Evolutionary conservation across 1,140 invertebrate genomes (phyloP), one percentile per base, ranked within the genome.

Genomic region (Oncopeltus fasciatus): DNA sequence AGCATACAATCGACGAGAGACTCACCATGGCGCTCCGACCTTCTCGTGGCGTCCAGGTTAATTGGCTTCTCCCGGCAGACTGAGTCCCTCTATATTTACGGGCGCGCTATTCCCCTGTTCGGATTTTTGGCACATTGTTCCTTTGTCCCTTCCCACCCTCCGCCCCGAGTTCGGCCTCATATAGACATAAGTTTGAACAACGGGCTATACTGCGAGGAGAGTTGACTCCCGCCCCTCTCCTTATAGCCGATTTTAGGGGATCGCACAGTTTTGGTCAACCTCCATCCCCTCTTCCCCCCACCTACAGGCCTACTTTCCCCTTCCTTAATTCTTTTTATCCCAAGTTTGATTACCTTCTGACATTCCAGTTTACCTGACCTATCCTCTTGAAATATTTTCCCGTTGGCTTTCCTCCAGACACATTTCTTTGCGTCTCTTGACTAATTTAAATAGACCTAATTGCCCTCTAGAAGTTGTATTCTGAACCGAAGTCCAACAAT

Each of bases 51-150:
- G n/a, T n/a, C 14, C 5, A 14, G 31, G 31, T 38, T 38, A 14
- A 14, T 5, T 38, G 31, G 5, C 31, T 38, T 38, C 31, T 38
- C 31, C 18, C 44, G 1, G 49, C 24, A 24, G 24, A 53, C 49
- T 53, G 49, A 53, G 49, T 38, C 9, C 9, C 2, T 18, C 49
- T 53, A 18, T 53, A 53, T 53, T 53, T 53, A 53, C 49, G 49
- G 21, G 20, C 18, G 9, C 26, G 49, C 49, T 53, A 53, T 53
- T 53, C 26, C 49, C 49, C 49, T 53, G 49, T 53, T 53, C 26
- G n/a, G 49, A 53, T 53, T 53, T 53, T 53, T 53, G 49, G 49
- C 49, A 53, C 49, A 53, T 53, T 53, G 49, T 53, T 53, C 49
- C 49, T 53, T 53, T 53, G 49, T 53, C 9, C 20, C 18, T 9